These are phyloP conservation scores for Pygoscelis adeliae DNA, from an alignment of 2,113 vertebrate species.

Conservation along the genomic window DNA sequence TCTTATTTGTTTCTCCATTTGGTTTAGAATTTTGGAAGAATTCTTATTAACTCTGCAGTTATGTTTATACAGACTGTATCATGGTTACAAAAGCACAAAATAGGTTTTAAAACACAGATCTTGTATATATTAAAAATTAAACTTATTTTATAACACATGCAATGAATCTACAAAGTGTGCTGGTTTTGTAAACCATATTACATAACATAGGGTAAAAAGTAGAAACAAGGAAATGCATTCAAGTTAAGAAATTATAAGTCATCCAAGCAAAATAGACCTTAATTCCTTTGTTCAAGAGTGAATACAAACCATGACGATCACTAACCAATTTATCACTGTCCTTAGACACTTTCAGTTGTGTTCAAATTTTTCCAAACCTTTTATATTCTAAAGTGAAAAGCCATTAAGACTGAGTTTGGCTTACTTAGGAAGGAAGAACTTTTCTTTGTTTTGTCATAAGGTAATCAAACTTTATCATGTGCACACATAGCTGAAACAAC, in stretches of 20 bases:
- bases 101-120: not conserved
- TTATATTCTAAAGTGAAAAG: not conserved
- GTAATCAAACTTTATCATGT: not conserved
- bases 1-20: not conserved
- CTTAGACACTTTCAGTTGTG: not conserved
- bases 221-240: not conserved
- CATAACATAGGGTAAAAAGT: not conserved
- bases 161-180: not conserved
- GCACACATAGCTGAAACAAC: not conserved
- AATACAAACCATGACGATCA: not conserved
- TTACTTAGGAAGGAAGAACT: not conserved
- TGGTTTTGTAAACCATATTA: not conserved
- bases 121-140: constrained; percentile 3
- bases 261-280: not conserved
- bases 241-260: not conserved
- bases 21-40: not conserved
- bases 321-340: not conserved
- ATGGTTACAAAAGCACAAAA: not conserved
- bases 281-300: not conserved
- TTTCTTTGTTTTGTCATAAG: not conserved
- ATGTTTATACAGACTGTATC: not conserved
- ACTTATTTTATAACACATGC: not conserved
- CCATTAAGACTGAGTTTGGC: not conserved
- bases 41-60: not conserved
- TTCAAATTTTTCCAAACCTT: not conserved